These are phyloP conservation scores for Rhodinocichla rosea DNA, from an alignment of 2,113 vertebrate species.

Conservation along the genomic window DNA sequence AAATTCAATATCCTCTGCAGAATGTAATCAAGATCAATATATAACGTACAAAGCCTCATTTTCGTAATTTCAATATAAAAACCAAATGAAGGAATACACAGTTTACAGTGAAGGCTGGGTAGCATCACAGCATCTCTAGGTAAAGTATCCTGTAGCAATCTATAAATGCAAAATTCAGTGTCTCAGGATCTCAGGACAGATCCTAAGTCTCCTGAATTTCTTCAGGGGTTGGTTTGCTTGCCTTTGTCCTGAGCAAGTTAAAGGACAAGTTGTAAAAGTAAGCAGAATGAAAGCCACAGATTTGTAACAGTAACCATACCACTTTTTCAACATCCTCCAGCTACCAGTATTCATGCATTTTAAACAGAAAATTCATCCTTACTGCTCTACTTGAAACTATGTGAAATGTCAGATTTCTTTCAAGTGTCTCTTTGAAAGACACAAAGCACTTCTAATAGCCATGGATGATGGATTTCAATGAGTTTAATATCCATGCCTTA, in stretches of 20 bases:
- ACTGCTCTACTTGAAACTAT: background rate
- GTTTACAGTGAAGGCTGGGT: background rate
- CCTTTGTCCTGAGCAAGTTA: background rate
- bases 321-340: background rate
- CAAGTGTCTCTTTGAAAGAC: background rate
- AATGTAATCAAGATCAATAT: background rate
- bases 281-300: background rate
- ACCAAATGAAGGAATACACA: background rate
- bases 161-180: background rate
- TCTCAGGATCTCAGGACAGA: background rate
- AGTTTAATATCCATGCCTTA: background rate
- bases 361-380: background rate
- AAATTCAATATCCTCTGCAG: background rate
- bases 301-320: background rate
- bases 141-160: background rate
- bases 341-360: background rate
- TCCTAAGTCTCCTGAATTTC: background rate
- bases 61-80: background rate
- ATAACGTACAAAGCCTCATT: background rate
- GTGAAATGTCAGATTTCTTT: background rate
- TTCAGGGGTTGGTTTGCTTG: background rate
- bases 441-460: background rate
- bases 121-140: background rate
- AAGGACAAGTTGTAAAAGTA: background rate
- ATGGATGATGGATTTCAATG: background rate